Conservation (phyloP, 2,113 vertebrate species). For the Cricetomys ansorgei region DNA sequence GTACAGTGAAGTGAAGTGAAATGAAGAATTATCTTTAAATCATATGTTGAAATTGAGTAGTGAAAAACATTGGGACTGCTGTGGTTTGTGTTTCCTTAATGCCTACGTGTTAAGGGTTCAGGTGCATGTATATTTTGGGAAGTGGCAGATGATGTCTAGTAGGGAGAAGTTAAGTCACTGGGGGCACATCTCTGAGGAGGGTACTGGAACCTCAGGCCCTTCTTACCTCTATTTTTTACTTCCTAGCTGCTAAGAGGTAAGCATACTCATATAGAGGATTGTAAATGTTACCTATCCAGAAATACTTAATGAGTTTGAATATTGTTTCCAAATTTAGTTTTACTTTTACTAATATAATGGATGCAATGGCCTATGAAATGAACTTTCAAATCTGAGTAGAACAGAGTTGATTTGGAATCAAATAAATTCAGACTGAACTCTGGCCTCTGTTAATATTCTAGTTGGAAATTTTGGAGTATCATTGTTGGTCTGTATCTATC, state of each 20-base stretch:
- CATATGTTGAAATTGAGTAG: neutral
- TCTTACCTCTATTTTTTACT: neutral
- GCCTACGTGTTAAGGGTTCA: neutral
- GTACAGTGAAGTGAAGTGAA: neutral
- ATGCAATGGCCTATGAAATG: neutral
- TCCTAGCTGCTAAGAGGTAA: neutral
- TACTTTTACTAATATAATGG: neutral
- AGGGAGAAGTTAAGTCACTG: neutral
- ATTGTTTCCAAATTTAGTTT: conserved; percentile 24
- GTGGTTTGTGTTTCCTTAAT: neutral
- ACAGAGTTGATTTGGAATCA: neutral
- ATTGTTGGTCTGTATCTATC: neutral
- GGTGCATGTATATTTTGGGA: neutral
- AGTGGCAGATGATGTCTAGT: too few species aligned
- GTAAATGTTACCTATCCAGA: neutral
- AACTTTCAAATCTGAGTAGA: neutral
- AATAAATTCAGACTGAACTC: conserved; percentile 25
- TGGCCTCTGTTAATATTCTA: neutral
- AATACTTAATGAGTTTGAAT: neutral
- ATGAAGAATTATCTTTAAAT: neutral
- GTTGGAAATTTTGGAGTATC: neutral
- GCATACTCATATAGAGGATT: neutral
- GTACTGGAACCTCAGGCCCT: too few species aligned
- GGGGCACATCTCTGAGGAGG: too few species aligned
- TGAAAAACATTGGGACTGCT: neutral